A percentile compares a stretch with the other conserved stretches of the same genome.
phyloP scores from a whole-genome alignment of 2,797 vertebrate genomes.

The Etheostoma nigrum region DNA sequence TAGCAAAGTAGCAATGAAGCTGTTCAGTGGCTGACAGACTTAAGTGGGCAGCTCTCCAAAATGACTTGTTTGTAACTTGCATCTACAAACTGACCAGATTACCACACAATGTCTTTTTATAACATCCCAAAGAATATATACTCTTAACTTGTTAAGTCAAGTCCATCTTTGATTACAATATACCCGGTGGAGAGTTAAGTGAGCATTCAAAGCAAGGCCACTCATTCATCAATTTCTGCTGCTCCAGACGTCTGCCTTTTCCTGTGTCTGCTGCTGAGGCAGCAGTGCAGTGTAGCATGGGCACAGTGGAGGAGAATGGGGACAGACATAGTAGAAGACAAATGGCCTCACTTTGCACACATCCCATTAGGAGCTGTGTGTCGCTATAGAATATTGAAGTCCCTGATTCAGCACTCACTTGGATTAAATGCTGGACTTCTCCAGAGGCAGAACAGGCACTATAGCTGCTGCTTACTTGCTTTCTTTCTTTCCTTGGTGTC shows the following conservation, averaged over 20 bases:
- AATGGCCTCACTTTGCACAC: conserved; percentile 73
- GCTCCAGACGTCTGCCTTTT: conserved; percentile 67
- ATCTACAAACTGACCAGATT: conserved; percentile 2
- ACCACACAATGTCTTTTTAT: background rate
- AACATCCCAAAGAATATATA: background rate
- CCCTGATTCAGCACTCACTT: conserved; percentile 83
- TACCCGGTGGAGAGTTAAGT: conserved; percentile 46
- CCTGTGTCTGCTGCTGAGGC: conserved; percentile 79
- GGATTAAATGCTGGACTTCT: conserved; percentile 64
- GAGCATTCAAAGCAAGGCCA: conserved; percentile 33
- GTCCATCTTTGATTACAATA: conserved; percentile 63
- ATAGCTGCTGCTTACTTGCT: conserved; percentile 24
- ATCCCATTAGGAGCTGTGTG: conserved; percentile 78
- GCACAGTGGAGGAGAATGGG: conserved; percentile 57
- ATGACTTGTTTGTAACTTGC: conserved; percentile 15
- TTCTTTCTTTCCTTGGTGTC: conserved; percentile 13
- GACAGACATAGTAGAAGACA: conserved; percentile 74
- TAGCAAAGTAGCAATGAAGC: conserved; percentile 2
- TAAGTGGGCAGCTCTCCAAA: conserved; percentile 15
- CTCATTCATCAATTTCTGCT: conserved; percentile 71
- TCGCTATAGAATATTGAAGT: conserved; percentile 61
- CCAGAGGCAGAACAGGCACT: conserved; percentile 52
- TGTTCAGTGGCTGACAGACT: background rate
- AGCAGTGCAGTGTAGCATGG: conserved; percentile 70
- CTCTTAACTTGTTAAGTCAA: conserved; percentile 2